Conservation (phyloP, 2,888 invertebrate species). For the Pheosia gnoma region DNA sequence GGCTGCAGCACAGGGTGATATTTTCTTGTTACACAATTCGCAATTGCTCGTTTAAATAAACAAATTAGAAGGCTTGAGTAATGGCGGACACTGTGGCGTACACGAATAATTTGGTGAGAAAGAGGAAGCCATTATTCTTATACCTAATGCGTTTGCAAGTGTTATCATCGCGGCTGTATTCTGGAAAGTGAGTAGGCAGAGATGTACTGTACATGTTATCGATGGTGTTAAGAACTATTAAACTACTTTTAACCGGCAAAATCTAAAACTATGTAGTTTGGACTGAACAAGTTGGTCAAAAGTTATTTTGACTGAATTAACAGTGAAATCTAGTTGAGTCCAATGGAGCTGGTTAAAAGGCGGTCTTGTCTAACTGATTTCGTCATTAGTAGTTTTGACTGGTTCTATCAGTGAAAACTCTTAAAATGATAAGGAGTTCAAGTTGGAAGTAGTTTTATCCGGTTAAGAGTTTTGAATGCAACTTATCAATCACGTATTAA, state of each 20-base stretch:
- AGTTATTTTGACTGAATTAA: no score
- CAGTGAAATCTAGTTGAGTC: no score
- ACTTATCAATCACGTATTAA: not conserved
- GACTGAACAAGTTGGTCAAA: no score
- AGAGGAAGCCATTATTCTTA: not conserved
- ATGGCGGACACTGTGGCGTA: not conserved
- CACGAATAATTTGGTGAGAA: not conserved
- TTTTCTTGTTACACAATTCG: constrained; percentile 48
- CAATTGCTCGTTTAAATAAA: constrained; percentile 22
- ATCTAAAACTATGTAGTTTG: no score
- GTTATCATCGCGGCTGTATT: not conserved
- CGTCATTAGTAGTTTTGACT: no score
- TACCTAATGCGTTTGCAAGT: not conserved
- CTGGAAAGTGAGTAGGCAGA: not conserved
- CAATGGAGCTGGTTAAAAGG: no score
- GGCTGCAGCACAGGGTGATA: constrained; percentile 26
- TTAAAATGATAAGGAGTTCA: no score
- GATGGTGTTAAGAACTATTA: not conserved
- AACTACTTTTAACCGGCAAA: no score
- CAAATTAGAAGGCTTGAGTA: constrained; percentile 29
- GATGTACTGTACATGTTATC: not conserved
- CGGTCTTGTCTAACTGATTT: no score
- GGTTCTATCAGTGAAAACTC: no score
- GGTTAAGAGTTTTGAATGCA: no score
- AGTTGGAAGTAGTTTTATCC: no score